Evolutionary conservation across 2,797 vertebrate species (phyloP).

Genomic region (Smutsia temminckii): DNA sequence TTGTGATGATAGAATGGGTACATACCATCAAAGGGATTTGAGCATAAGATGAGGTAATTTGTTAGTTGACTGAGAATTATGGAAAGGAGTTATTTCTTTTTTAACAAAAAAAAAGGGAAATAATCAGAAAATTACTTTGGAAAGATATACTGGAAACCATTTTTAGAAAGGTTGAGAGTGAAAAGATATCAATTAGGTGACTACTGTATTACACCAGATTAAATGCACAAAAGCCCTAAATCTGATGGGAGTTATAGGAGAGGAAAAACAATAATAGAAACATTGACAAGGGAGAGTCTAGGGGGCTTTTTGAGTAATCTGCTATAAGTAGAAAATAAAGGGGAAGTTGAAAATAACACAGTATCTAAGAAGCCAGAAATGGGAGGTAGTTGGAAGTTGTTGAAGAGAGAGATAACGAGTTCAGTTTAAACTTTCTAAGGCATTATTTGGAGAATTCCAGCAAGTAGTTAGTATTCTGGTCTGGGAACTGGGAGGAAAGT

Average conservation of each 20-base stretch:
- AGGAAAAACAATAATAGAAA: neutral
- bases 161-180: neutral
- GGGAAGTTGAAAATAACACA: constrained; percentile 47
- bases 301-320: neutral
- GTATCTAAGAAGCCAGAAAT: constrained; percentile 22
- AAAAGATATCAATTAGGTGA: constrained; percentile 1
- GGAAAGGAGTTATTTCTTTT: neutral
- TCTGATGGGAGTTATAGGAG: neutral
- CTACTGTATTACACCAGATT: neutral
- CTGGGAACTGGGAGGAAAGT: neutral
- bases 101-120: neutral
- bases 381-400: neutral
- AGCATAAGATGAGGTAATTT: neutral
- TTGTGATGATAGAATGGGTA: neutral
- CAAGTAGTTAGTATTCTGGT: constrained; percentile 14
- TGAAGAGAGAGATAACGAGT: constrained; percentile 17
- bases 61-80: neutral
- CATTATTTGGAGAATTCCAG: neutral
- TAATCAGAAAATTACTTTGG: constrained; percentile 13
- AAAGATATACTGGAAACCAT: neutral
- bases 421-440: constrained; percentile 27
- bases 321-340: constrained; percentile 7
- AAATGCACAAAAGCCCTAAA: neutral
- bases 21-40: neutral
- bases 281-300: neutral